phyloP scores from a whole-genome alignment of 2,113 vertebrate species.

The Puma concolor region DNA sequence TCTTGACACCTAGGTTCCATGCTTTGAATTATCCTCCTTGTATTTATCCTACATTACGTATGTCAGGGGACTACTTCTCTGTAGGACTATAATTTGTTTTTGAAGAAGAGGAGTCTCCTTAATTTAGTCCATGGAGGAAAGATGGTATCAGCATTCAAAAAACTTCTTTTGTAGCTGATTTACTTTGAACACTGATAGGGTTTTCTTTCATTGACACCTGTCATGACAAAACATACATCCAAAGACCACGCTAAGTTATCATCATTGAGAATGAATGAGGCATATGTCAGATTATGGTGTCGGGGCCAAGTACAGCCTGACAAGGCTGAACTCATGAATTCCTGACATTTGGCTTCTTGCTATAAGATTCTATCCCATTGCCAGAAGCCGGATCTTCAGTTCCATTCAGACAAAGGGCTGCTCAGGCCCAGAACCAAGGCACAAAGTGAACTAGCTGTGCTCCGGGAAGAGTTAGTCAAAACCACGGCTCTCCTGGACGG shows the following conservation, averaged over 20 bases:
- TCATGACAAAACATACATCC: neutral
- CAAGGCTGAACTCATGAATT: neutral
- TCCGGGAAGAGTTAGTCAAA: neutral
- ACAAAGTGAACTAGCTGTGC: neutral
- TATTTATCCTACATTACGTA: neutral
- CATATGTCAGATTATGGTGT: neutral
- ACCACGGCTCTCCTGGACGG: neutral
- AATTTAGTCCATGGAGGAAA: neutral
- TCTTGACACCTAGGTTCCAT: neutral
- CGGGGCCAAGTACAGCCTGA: neutral
- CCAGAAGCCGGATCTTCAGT: neutral
- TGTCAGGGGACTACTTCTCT: neutral
- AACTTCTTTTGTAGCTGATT: neutral
- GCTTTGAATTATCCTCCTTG: neutral
- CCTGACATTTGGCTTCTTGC: neutral
- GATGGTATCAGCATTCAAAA: neutral
- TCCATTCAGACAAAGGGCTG: neutral
- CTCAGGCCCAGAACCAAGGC: neutral
- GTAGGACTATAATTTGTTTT: neutral
- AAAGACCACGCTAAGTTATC: neutral
- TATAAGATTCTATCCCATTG: neutral
- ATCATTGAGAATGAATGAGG: neutral
- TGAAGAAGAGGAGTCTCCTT: neutral
- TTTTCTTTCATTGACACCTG: neutral
- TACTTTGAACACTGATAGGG: neutral